Conservation (phyloP, 2,888 invertebrate species). For the Podotricha telesiphe region DNA sequence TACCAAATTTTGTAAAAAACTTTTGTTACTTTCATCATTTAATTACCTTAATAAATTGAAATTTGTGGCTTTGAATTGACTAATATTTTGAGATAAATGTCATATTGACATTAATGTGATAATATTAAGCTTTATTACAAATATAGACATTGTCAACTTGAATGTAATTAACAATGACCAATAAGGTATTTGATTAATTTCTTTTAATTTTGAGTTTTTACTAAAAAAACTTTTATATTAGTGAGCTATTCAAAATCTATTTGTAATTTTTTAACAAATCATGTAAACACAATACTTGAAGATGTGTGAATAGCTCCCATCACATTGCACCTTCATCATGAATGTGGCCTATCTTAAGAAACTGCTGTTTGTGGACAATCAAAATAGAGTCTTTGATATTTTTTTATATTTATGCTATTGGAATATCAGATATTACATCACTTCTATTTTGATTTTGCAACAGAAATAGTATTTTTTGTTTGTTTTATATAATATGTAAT, state of each 20-base stretch:
- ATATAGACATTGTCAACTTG: conserved; percentile 20
- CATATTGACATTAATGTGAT: conserved; percentile 45
- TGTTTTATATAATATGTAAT: neutral
- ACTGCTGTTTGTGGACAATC: neutral
- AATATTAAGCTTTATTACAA: conserved; percentile 39
- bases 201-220: neutral
- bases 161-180: conserved; percentile 33
- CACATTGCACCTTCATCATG: neutral
- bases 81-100: conserved; percentile 36
- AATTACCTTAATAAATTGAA: neutral
- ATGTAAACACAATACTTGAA: neutral
- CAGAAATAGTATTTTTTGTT: neutral
- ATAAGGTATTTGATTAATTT: neutral
- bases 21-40: neutral
- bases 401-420: too few relatives aligned
- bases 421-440: neutral
- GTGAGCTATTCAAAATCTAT: conserved; percentile 44
- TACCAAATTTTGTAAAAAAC: neutral
- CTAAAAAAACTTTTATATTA: conserved; percentile 48
- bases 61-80: conserved; percentile 7
- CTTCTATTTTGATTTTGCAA: neutral
- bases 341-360: neutral
- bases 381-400: neutral
- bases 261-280: neutral
- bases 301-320: neutral